These are phyloP conservation scores for Pomacea canaliculata DNA, from an alignment of 2,888 invertebrate genomes.

Conservation along the genomic window DNA sequence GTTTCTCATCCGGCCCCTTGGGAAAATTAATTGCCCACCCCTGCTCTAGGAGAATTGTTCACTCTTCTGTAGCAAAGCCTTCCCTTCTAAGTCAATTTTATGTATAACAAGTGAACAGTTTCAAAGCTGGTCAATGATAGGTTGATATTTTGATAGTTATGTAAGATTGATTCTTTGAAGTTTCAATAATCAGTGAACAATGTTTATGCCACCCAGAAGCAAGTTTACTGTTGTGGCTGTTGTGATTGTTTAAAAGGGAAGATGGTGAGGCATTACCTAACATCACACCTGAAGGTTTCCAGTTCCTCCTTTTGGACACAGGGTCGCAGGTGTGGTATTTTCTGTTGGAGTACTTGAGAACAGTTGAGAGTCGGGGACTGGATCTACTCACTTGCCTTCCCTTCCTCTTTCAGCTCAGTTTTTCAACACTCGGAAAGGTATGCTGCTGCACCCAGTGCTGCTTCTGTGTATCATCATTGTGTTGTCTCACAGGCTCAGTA, in stretches of 20 bases:
- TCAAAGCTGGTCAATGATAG: too few relatives aligned
- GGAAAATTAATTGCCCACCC: too few relatives aligned
- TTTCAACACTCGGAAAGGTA: constrained; percentile 91
- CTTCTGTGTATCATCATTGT: not conserved
- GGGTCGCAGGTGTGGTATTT: constrained; percentile 97
- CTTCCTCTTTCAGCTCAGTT: constrained; percentile 95
- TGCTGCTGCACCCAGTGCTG: constrained; percentile 23
- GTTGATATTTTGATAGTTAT: too few relatives aligned
- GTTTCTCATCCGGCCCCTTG: too few relatives aligned
- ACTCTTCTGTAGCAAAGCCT: too few relatives aligned
- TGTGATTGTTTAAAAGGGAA: constrained; percentile 67
- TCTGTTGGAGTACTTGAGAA: constrained; percentile 93
- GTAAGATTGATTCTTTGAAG: too few relatives aligned
- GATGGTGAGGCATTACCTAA: constrained; percentile 70
- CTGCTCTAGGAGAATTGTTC: too few relatives aligned
- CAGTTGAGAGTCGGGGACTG: constrained; percentile 82
- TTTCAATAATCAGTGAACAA: too few relatives aligned
- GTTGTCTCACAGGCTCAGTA: not conserved
- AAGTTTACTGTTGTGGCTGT: too few relatives aligned
- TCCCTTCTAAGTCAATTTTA: not conserved
- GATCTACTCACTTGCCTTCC: constrained; percentile 92
- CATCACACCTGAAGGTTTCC: constrained; percentile 94
- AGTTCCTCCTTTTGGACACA: constrained; percentile 93
- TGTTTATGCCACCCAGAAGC: too few relatives aligned
- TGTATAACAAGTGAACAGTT: too few relatives aligned